A percentile compares a stretch with the other conserved stretches of the same genome.
Conservation (phyloP, 2,113 vertebrate genomes). For the Scartelaos histophorus region DNA sequence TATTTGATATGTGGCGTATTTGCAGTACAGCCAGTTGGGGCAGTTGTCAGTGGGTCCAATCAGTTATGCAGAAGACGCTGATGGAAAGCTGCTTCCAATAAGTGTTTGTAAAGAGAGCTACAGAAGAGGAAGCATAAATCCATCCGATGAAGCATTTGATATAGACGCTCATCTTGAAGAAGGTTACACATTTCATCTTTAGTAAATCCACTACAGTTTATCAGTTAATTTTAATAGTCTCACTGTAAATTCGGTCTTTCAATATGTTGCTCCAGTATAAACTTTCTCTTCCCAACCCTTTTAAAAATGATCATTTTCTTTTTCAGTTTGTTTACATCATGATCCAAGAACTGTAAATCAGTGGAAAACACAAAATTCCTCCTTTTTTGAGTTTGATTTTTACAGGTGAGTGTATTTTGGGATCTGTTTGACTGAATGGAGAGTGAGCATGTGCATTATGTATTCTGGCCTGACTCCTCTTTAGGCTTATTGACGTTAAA, state of each 20-base stretch:
- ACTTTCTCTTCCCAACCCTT: background rate
- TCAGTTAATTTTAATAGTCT: too few species aligned
- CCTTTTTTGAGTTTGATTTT: conserved; percentile 91
- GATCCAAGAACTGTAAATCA: conserved; percentile 70
- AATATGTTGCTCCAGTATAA: background rate
- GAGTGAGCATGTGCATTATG: too few species aligned
- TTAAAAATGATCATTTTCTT: background rate
- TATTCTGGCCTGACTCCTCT: conserved; percentile 2
- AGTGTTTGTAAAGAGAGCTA: conserved; percentile 87
- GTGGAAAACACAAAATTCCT: conserved; percentile 77
- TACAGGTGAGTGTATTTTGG: conserved; percentile 80
- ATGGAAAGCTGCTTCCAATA: conserved; percentile 76
- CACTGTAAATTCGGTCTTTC: too few species aligned
- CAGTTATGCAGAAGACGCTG: conserved; percentile 77
- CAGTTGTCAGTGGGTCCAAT: conserved; percentile 85
- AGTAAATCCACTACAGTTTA: too few species aligned
- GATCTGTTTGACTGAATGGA: background rate
- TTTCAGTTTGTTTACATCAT: conserved; percentile 82
- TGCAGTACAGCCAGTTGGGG: conserved; percentile 84
- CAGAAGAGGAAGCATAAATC: conserved; percentile 74
- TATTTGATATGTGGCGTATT: conserved; percentile 34
- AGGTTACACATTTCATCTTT: conserved; percentile 67
- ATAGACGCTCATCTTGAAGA: conserved; percentile 85
- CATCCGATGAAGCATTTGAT: conserved; percentile 77
- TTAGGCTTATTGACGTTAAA: conserved; percentile 87